Percentiles rank a stretch among this genome's conserved stretches.
Evolutionary conservation across 1,140 invertebrate species (phyloP).

Genomic region (Amyelois transitella): DNA sequence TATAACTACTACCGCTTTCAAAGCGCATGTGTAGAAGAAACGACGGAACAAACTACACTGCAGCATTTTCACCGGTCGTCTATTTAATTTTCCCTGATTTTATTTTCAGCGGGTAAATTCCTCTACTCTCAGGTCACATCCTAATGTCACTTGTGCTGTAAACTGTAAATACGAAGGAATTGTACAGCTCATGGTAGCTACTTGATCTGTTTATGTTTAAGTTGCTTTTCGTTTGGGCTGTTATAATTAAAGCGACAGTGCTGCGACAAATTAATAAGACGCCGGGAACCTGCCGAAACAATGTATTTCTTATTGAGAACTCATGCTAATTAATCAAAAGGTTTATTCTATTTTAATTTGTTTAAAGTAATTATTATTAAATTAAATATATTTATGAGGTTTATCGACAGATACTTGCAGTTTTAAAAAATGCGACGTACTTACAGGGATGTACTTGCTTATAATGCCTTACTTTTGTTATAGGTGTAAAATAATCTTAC

Average conservation of each 20-base stretch:
- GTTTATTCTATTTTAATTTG: slow-evolving; percentile 1
- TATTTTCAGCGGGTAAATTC: too few species aligned
- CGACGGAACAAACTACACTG: too few species aligned
- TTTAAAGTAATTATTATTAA: slow-evolving; percentile 13
- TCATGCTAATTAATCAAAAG: background rate
- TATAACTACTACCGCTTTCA: too few species aligned
- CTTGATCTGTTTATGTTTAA: slow-evolving; percentile 32
- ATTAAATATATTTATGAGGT: too few species aligned
- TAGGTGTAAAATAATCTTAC: too few species aligned
- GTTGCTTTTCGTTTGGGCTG: slow-evolving; percentile 18
- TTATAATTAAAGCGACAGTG: slow-evolving; percentile 26
- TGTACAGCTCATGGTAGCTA: slow-evolving; percentile 34
- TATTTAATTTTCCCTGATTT: too few species aligned
- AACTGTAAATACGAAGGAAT: slow-evolving; percentile 38
- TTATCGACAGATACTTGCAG: too few species aligned
- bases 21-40: too few species aligned
- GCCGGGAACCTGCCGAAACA: background rate
- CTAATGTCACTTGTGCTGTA: slow-evolving; percentile 24
- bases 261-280: background rate
- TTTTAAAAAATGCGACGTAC: too few species aligned
- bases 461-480: too few species aligned
- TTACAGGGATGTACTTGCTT: too few species aligned
- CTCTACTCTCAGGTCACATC: slow-evolving; percentile 7
- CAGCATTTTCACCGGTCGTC: too few species aligned
- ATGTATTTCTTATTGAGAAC: background rate